Base-by-base conservation (phyloP, 2,797 vertebrate species). In the Synanceia verrucosa region DNA sequence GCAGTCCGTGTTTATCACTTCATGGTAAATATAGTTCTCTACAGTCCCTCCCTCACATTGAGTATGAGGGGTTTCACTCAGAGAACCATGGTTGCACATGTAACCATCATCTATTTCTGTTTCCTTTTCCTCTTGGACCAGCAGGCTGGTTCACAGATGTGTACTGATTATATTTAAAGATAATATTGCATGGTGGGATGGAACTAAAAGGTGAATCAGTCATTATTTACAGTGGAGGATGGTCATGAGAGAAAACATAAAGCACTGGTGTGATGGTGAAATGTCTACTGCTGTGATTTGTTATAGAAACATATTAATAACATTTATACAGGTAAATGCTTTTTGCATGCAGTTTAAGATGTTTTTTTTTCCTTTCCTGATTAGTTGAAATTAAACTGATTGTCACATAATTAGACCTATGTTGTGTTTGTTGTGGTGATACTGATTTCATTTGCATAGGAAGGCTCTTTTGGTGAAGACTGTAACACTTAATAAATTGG, bases 131-230 rank as follows among this genome's bases (percentile, higher is more conserved):
- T 82, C 88, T 74, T 56, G 68, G 88, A 90, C 88, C 88, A 94
- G 92, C 93, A 7, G 92, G 93, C 91, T 92, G 93, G 87, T 90
- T 90, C 67, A 61, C 53, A 73, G 10, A 50, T 76, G 41, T 50
- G 37, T 59, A 26, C 51, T 13, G 24, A 56, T 28, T 69, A 0
- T 50, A 16, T 67, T 60, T 19, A 61, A 60, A 64, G 24, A 9
- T 37, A 39, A 51, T 39, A 61, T 57, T 47, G 4, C 34, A 33
- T 23, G 57, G 52, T 66, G 34, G 34, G 6, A 50, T 41, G 52
- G 50, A 70, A 69, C 59, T 63, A 10, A 68, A 57, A 18, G 7
- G 26, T 39, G 61, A 16, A 41, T n/a, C 37, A 53, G 29, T 65
- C 26, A 33, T 66, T 78, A 55, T 53, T 53, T 39, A n/a, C n/a